Evolutionary conservation across 1,140 invertebrate genomes (phyloP).

Genomic region (Leptinotarsa lineolata): DNA sequence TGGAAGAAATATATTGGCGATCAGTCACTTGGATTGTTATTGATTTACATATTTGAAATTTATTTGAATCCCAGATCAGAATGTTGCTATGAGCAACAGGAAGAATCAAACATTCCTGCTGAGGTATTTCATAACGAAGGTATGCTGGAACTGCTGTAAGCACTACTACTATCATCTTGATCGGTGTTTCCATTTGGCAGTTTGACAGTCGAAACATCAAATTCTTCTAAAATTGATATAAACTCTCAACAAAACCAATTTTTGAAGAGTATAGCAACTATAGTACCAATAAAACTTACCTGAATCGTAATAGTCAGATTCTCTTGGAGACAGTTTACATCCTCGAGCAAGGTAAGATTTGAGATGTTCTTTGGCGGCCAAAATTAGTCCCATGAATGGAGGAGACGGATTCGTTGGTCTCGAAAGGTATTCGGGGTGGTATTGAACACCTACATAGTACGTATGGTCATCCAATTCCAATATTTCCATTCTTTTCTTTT

Average conservation of each 20-base stretch:
- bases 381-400: constrained; percentile 91
- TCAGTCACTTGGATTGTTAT: too few species aligned
- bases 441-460: constrained; percentile 96
- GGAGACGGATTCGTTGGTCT: constrained; percentile 92
- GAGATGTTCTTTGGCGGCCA: constrained; percentile 81
- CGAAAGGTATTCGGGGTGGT: constrained; percentile 96
- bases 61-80: too few species aligned
- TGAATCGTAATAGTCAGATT: constrained; percentile 49
- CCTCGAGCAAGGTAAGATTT: constrained; percentile 71
- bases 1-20: too few species aligned
- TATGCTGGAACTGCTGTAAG: constrained; percentile 46
- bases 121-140: not conserved
- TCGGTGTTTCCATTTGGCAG: constrained; percentile 19
- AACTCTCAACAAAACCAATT: not conserved
- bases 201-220: constrained; percentile 34
- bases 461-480: constrained; percentile 76
- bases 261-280: not conserved
- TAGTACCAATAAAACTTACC: constrained; percentile 31
- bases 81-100: too few species aligned
- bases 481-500: constrained; percentile 84
- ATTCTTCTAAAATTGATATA: constrained; percentile 30
- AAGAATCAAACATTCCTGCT: too few species aligned
- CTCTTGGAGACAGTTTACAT: constrained; percentile 57
- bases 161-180: constrained; percentile 42
- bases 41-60: too few species aligned